A percentile compares a stretch with the other conserved stretches of the same genome.
Conservation (phyloP, 2,888 invertebrate species). For the Miltochrista miniata region DNA sequence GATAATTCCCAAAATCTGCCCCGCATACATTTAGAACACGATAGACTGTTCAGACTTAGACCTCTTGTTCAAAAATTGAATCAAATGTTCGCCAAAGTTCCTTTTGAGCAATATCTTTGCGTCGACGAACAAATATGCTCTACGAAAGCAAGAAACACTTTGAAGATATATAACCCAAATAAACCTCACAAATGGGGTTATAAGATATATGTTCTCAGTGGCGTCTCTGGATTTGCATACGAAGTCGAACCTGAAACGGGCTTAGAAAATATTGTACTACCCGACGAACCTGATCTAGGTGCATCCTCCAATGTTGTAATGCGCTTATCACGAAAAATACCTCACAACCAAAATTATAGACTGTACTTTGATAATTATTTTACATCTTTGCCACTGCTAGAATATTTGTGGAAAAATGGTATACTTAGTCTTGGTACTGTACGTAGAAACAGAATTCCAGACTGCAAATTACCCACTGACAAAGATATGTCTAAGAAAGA, state of each 20-base stretch:
- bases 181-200: constrained; percentile 11
- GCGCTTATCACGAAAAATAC: background rate
- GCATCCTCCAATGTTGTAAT: constrained; percentile 2
- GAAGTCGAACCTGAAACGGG: constrained; percentile 3
- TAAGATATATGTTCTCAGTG: constrained; percentile 6
- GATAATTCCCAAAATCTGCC: constrained; percentile 2
- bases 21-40: background rate
- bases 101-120: constrained; percentile 9
- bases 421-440: constrained; percentile 5
- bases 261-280: background rate
- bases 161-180: constrained; percentile 9
- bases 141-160: constrained; percentile 1
- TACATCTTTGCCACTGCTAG: constrained; percentile 3
- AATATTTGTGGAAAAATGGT: constrained; percentile 5
- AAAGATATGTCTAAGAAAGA: constrained; percentile 1
- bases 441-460: background rate
- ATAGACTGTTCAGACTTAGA: background rate
- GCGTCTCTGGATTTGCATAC: constrained; percentile 6
- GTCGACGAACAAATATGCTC: constrained; percentile 1
- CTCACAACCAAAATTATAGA: background rate
- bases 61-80: background rate
- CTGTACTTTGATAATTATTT: constrained; percentile 3
- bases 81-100: background rate
- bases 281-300: constrained; percentile 7
- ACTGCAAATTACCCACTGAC: background rate